These are phyloP conservation scores for Argopecten irradians DNA, from an alignment of 1,140 invertebrate species.

Conservation along the genomic window DNA sequence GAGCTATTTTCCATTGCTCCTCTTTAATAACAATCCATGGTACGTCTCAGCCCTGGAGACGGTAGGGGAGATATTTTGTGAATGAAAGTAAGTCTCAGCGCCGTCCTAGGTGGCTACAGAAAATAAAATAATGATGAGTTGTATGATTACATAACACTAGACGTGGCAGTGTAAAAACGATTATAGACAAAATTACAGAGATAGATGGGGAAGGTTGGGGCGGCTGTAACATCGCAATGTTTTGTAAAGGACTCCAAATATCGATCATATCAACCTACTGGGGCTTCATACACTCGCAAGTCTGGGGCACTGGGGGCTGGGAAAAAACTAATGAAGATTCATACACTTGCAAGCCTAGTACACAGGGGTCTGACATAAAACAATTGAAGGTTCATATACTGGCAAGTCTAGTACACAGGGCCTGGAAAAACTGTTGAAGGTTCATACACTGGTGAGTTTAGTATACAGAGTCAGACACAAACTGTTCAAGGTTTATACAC, in stretches of 20 bases:
- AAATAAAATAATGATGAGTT: neutral
- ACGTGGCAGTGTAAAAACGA: neutral
- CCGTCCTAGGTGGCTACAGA: neutral
- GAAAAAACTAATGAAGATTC: no score
- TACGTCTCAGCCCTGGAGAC: neutral
- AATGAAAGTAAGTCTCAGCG: neutral
- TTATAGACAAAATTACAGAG: neutral
- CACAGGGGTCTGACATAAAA: no score
- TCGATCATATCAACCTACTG: neutral
- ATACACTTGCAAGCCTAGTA: no score
- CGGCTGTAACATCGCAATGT: neutral
- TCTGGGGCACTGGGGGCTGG: no score
- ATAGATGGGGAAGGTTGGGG: neutral
- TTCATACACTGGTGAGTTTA: no score
- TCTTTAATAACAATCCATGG: neutral
- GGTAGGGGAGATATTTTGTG: no score
- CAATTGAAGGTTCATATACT: no score
- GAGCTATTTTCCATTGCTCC: no score
- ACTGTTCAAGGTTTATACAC: no score
- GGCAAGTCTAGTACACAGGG: no score
- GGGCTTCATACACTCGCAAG: neutral
- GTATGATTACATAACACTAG: neutral
- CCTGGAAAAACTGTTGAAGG: no score
- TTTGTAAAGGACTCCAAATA: neutral
- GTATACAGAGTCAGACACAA: no score